Conservation (phyloP, 2,888 invertebrate genomes). For the Heliconius ismenius region DNA sequence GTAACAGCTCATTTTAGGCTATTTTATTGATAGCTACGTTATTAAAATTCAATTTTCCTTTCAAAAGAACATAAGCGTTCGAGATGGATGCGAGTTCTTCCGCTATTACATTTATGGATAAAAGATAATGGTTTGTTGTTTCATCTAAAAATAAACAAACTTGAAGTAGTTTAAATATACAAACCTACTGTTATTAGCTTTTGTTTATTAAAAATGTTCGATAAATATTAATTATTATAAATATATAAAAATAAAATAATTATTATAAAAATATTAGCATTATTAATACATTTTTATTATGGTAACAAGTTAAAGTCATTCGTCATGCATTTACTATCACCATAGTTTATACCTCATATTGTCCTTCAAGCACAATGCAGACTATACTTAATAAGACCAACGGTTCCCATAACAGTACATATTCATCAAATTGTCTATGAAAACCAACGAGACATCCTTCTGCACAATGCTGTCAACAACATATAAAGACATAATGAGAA, state of each 20-base stretch:
- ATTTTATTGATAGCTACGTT: conserved; percentile 64
- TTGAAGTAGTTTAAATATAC: background rate
- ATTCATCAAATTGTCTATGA: conserved; percentile 44
- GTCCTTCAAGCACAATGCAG: conserved; percentile 25
- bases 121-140: conserved; percentile 19
- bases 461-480: conserved; percentile 44
- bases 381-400: conserved; percentile 43
- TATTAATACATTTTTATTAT: too few species aligned
- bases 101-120: conserved; percentile 34
- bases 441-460: conserved; percentile 41
- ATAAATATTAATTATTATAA: background rate
- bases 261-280: too few species aligned
- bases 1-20: conserved; percentile 58
- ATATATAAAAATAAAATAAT: too few species aligned
- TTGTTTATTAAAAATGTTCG: background rate
- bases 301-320: too few species aligned
- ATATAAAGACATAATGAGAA: conserved; percentile 41
- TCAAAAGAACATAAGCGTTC: conserved; percentile 49
- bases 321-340: too few species aligned
- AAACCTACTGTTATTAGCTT: background rate
- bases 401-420: conserved; percentile 39
- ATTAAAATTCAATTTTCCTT: conserved; percentile 77
- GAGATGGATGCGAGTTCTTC: conserved; percentile 36
- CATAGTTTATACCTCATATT: too few species aligned
- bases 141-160: conserved; percentile 6